phyloP scores from a whole-genome alignment of 2,113 vertebrate species.

The Microcebus ravelobensis region DNA sequence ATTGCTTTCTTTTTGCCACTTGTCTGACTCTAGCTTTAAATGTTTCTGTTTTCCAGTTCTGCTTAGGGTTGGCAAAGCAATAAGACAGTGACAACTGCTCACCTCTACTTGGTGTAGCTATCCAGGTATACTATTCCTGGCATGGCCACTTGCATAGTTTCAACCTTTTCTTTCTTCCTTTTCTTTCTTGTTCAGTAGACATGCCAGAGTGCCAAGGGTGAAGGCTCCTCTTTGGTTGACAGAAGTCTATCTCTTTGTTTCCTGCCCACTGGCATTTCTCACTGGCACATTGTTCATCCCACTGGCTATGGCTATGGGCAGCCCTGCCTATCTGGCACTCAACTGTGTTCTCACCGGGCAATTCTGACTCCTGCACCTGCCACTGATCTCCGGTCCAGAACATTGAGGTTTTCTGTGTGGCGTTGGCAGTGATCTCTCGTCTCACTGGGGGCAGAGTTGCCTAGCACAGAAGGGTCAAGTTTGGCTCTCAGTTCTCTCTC shows the following conservation, averaged over 20 bases:
- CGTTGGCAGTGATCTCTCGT: not conserved
- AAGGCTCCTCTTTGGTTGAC: not conserved
- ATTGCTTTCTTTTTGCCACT: not conserved
- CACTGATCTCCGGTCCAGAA: not conserved
- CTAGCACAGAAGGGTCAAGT: not conserved
- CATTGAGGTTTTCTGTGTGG: fast-evolving
- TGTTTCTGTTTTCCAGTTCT: not conserved
- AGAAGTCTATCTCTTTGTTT: not conserved
- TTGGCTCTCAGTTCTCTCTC: not conserved
- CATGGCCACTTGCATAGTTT: not conserved
- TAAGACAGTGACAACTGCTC: not conserved
- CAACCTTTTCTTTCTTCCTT: not conserved
- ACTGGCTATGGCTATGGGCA: not conserved
- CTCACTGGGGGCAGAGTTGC: not conserved
- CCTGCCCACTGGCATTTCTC: not conserved
- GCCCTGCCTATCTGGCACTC: not conserved
- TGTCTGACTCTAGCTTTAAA: not conserved
- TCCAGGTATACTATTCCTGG: not conserved
- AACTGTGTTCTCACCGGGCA: not conserved
- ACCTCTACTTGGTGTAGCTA: not conserved
- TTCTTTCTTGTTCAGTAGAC: not conserved
- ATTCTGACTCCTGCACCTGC: not conserved
- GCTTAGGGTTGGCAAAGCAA: not conserved
- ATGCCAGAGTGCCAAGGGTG: not conserved
- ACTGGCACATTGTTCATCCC: not conserved